phyloP scores from a whole-genome alignment of 2,888 invertebrate genomes.

The Eucera pruinosa region DNA sequence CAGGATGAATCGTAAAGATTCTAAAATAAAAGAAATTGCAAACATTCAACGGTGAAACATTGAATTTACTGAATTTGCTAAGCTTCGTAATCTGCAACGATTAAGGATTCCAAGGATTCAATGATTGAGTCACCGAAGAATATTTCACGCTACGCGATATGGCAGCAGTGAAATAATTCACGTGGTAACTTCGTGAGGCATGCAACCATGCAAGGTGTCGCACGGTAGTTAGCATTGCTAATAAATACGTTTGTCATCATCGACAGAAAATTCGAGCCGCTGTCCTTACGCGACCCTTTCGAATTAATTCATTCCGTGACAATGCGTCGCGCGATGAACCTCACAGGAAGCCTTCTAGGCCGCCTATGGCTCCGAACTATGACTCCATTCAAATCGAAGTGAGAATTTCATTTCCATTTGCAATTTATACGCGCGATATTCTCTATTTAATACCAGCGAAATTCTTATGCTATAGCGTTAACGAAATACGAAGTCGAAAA shows the following conservation, averaged over 20 bases:
- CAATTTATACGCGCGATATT: background rate
- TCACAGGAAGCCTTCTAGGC: background rate
- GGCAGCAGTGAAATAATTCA: too few species aligned
- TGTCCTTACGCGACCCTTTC: conserved; percentile 25
- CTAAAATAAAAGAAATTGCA: too few species aligned
- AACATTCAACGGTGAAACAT: too few species aligned
- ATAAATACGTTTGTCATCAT: conserved; percentile 53
- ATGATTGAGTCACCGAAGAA: too few species aligned
- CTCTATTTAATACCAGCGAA: background rate
- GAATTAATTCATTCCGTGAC: conserved; percentile 33
- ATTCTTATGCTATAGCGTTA: too few species aligned
- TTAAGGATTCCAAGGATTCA: too few species aligned
- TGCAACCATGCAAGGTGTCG: conserved; percentile 22
- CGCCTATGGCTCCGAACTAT: background rate
- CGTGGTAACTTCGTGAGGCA: background rate
- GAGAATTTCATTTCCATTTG: background rate
- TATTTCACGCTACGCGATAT: too few species aligned
- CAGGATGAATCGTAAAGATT: too few species aligned
- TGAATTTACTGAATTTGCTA: too few species aligned
- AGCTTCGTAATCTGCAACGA: too few species aligned
- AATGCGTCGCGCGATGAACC: conserved; percentile 10
- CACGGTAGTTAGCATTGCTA: conserved; percentile 42
- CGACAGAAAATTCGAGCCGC: conserved; percentile 33
- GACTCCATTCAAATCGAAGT: background rate
- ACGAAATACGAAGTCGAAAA: too few species aligned